phyloP scores from a whole-genome alignment of 2,888 invertebrate species.

The Halictus quadricinctus region DNA sequence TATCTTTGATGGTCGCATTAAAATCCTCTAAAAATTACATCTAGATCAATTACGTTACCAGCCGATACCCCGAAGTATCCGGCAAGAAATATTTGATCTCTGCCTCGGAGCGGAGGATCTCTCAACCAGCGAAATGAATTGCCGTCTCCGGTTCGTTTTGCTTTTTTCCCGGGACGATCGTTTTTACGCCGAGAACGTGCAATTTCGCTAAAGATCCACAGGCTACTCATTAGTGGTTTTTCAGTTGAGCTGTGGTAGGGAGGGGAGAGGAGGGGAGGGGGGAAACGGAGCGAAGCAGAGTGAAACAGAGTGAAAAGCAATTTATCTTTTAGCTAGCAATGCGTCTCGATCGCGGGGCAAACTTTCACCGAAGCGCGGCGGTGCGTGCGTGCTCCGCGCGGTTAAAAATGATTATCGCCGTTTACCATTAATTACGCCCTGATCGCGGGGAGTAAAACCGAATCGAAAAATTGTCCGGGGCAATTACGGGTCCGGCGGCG shows the following conservation, averaged over 20 bases:
- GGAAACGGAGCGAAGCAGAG: not conserved
- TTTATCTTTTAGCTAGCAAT: not conserved
- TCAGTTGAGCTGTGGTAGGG: not conserved
- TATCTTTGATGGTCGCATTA: not conserved
- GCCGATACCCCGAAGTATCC: not conserved
- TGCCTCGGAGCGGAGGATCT: not conserved
- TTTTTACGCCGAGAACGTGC: not conserved
- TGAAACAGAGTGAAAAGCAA: slow-evolving; percentile 1
- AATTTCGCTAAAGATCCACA: slow-evolving; percentile 7
- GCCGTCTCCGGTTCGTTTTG: not conserved
- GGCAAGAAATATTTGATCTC: not conserved
- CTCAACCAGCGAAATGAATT: not conserved
- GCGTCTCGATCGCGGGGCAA: not conserved
- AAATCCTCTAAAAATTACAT: not conserved
- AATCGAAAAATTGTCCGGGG: not conserved
- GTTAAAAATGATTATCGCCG: slow-evolving; percentile 11
- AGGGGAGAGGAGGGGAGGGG: not conserved
- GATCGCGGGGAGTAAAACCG: not conserved
- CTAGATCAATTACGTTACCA: not conserved
- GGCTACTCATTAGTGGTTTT: slow-evolving; percentile 3
- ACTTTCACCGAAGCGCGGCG: slow-evolving; percentile 43
- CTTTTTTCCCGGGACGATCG: not conserved
- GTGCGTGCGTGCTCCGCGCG: slow-evolving; percentile 13
- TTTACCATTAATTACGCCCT: slow-evolving; percentile 39
- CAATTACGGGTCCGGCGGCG: slow-evolving; percentile 24